Evolutionary conservation across 2,113 vertebrate species (phyloP).

Genomic region (Parus major): DNA sequence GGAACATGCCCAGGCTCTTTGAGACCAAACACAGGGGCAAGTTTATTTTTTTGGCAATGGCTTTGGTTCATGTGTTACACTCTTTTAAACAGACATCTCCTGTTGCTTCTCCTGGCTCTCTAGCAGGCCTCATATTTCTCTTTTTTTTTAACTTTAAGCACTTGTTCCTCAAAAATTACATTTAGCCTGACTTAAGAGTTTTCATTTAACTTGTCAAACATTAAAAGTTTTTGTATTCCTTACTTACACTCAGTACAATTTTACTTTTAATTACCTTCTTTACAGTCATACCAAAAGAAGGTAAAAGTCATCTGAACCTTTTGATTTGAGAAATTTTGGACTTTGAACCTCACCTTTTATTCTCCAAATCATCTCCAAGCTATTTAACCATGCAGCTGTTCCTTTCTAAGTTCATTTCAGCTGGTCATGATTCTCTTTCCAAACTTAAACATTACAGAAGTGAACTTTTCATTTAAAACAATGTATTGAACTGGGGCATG

Average conservation of each 20-base stretch:
- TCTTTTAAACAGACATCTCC: not conserved
- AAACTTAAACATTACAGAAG: not conserved
- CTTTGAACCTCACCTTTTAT: not conserved
- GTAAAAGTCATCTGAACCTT: not conserved
- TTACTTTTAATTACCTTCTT: not conserved
- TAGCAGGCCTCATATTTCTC: not conserved
- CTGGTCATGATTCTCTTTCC: not conserved
- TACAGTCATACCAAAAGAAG: not conserved
- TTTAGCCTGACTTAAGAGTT: not conserved
- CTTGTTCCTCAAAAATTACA: not conserved
- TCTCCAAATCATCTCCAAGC: not conserved
- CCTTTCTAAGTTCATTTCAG: not conserved
- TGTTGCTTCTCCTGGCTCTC: not conserved
- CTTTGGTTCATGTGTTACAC: not conserved
- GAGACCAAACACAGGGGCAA: not conserved
- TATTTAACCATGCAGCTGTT: not conserved
- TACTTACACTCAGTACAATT: not conserved
- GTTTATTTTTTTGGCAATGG: not conserved
- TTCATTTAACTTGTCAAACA: not conserved
- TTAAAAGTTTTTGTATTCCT: not conserved
- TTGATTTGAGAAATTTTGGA: not conserved
- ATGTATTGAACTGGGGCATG: not conserved
- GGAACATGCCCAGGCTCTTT: not conserved
- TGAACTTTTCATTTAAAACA: not conserved
- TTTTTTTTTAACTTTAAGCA: not conserved